Evolutionary conservation across 1,140 invertebrate species (phyloP), one percentile per base, ranked within the genome.

Genomic region (Drosophila takahashii): DNA sequence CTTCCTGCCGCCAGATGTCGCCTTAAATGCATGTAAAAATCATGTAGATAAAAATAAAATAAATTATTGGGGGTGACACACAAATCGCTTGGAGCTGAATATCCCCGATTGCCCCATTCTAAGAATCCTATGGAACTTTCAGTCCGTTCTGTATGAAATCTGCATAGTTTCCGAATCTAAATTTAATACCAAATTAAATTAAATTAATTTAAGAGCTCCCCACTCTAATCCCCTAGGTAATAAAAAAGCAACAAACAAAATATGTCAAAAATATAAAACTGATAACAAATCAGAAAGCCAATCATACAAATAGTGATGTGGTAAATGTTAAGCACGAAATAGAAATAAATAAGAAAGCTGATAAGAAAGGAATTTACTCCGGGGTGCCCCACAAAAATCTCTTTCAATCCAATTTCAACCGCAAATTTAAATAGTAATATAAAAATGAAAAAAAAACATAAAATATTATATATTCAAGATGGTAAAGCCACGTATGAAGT

Each of bases 1-100:
- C 7, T 18, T 1, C 13, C 27, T 0, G 13, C n/a, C 45, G 15
- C 0, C n/a, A 72, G 69, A 34, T 36, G 69, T 13, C 69, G 69
- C 37, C 13, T 0, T 13, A 32, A 3, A 15, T 10, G n/a, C 9
- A 22, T 22, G 59, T 61, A 59, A 1, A 22, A 29, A 15, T 15
- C 1, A 59, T 22, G 53, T 58, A 56, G n/a, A 22, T 9, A 41
- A 29, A 7, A 7, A 1, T 4, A 4, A 41, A 16, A 16, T 13
- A n/a, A n/a, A n/a, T n/a, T n/a, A n/a, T n/a, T n/a, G 6, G 5
- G 4, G 0, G 32, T 34, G 32, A 36, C 34, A 11, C 9, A 8
- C 0, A 36, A 37, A 37, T 37, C 36, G 2, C 29, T 32, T 32
- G 2, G 8, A 2, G 29, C 8, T 7, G 9, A 37, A 37, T n/a